Percentiles rank a stretch among this genome's conserved stretches.
These are phyloP conservation scores for Furcula furcula DNA, from an alignment of 2,888 invertebrate species.

Conservation along the genomic window DNA sequence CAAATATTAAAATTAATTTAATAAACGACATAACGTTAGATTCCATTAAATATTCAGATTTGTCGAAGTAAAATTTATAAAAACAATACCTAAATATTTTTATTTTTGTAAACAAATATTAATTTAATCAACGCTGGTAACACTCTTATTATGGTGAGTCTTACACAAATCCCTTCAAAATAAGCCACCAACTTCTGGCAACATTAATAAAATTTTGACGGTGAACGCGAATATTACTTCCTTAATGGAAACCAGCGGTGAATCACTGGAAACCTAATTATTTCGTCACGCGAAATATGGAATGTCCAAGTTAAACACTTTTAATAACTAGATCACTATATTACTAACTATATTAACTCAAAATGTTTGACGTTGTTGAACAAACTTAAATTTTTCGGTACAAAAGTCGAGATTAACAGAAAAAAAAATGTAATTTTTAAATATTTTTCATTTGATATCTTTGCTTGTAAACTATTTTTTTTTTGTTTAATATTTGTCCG, in stretches of 20 bases:
- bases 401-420: background rate
- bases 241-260: constrained; percentile 5
- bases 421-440: no score
- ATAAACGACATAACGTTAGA: no score
- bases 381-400: background rate
- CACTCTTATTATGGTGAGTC: constrained; percentile 12
- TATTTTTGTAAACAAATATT: constrained; percentile 17
- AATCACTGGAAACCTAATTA: constrained; percentile 1
- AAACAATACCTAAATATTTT: constrained; percentile 13
- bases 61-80: no score
- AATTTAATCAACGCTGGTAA: constrained; percentile 16
- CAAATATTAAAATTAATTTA: no score
- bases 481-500: no score
- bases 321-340: constrained; percentile 1
- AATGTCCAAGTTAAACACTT: constrained; percentile 1
- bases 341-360: background rate
- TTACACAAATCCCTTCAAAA: constrained; percentile 9
- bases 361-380: background rate
- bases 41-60: no score
- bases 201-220: constrained; percentile 13
- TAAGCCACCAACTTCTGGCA: constrained; percentile 5
- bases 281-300: constrained; percentile 3
- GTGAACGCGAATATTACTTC: constrained; percentile 10
- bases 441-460: no score
- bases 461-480: no score